phyloP scores from a whole-genome alignment of 2,797 vertebrate species.

The Microctenopoma stevenorrisi region DNA sequence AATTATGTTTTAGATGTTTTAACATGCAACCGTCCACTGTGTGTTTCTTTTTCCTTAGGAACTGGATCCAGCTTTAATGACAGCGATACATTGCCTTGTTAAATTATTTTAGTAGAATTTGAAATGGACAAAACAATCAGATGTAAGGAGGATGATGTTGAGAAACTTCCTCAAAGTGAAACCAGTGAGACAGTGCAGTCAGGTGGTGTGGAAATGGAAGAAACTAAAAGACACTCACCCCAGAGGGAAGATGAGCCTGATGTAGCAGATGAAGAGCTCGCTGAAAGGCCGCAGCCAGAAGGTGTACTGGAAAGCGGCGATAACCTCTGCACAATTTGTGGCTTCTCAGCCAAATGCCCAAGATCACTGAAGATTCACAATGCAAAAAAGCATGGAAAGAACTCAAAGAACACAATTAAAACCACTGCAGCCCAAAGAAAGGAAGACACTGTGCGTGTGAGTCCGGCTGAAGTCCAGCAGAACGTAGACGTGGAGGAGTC shows the following conservation, averaged over 20 bases:
- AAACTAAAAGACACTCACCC: conserved; percentile 40
- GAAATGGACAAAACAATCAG: conserved; percentile 74
- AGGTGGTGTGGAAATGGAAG: conserved; percentile 53
- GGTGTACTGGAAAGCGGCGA: conserved; percentile 28
- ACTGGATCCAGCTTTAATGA: conserved; percentile 40
- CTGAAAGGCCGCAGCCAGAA: conserved; percentile 22
- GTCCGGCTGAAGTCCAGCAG: conserved; percentile 33
- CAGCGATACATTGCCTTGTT: conserved; percentile 10
- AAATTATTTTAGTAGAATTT: conserved; percentile 31
- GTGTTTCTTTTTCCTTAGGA: conserved; percentile 41
- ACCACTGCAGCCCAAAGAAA: conserved; percentile 25
- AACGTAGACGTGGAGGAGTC: conserved; percentile 47
- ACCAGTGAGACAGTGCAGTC: conserved; percentile 38
- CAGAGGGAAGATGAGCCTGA: conserved; percentile 64
- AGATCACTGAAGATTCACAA: conserved; percentile 84
- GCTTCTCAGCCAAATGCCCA: conserved; percentile 79
- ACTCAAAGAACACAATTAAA: conserved; percentile 33
- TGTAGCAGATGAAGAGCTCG: conserved; percentile 26
- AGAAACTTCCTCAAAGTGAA: conserved; percentile 52
- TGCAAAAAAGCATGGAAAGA: conserved; percentile 76
- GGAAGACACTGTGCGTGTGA: conserved; percentile 23
- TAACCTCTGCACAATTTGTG: conserved; percentile 66
- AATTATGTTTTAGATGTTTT: conserved; percentile 19
- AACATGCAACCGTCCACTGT: neutral
- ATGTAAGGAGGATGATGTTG: conserved; percentile 52